Evolutionary conservation across 2,888 invertebrate genomes (phyloP).

Genomic region (Drosophila lacicola): DNA sequence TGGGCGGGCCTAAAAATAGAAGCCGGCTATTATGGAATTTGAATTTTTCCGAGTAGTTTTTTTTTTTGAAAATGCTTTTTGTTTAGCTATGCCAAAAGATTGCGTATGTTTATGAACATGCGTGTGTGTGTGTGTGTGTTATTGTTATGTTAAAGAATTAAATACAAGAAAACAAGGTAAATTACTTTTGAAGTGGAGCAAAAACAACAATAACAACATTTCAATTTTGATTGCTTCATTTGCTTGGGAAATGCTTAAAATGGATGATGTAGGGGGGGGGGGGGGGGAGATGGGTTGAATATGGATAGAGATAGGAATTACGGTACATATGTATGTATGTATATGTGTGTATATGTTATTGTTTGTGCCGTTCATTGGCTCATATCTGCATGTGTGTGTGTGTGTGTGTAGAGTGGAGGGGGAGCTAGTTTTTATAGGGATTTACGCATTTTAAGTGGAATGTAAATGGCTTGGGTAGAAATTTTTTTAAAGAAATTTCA

Average conservation of each 20-base stretch:
- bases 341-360: slow-evolving; percentile 5
- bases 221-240: slow-evolving; percentile 60
- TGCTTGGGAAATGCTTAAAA: slow-evolving; percentile 25
- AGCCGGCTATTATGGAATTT: slow-evolving; percentile 40
- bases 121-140: slow-evolving; percentile 9
- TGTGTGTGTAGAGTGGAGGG: background rate
- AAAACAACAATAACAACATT: slow-evolving; percentile 44
- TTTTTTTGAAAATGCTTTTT: slow-evolving; percentile 31
- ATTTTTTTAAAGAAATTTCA: slow-evolving; percentile 5
- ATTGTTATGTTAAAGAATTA: slow-evolving; percentile 26
- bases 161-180: slow-evolving; percentile 61
- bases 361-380: slow-evolving; percentile 18
- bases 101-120: slow-evolving; percentile 7
- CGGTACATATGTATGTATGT: background rate
- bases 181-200: slow-evolving; percentile 71
- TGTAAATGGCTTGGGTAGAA: slow-evolving; percentile 39
- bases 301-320: slow-evolving; percentile 1
- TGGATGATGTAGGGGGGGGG: slow-evolving; percentile 3
- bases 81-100: slow-evolving; percentile 17
- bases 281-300: background rate
- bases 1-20: slow-evolving; percentile 58
- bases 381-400: slow-evolving; percentile 4
- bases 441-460: slow-evolving; percentile 39
- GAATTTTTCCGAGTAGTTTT: slow-evolving; percentile 33
- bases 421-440: slow-evolving; percentile 17